These are phyloP conservation scores for Heteropelma amictum DNA, from an alignment of 2,888 invertebrate species.

Conservation along the genomic window DNA sequence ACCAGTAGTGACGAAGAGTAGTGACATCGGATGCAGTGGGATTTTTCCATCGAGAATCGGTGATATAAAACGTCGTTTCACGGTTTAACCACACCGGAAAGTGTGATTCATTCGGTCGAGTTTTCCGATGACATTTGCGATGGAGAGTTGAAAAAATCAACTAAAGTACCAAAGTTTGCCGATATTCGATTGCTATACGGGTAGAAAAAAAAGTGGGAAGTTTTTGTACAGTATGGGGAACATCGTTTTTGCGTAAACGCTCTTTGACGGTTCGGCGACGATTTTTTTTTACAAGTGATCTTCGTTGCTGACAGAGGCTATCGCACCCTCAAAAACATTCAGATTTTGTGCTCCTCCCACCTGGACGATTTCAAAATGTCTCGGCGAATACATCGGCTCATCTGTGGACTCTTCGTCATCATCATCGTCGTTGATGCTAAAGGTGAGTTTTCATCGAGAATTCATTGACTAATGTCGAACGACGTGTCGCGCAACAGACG, in stretches of 20 bases:
- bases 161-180: no score
- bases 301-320: background rate
- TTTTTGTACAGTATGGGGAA: no score
- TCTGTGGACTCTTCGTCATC: slow-evolving; percentile 24
- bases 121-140: background rate
- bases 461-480: no score
- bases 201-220: no score
- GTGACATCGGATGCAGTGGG: slow-evolving; percentile 11
- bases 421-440: slow-evolving; percentile 40
- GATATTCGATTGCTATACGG: no score
- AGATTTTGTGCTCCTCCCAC: background rate
- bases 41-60: slow-evolving; percentile 1
- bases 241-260: no score
- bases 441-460: no score
- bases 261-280: background rate
- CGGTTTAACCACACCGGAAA: background rate
- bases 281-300: background rate
- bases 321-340: background rate
- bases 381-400: background rate
- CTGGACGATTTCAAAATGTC: slow-evolving; percentile 23
- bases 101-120: background rate
- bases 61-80: background rate
- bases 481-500: no score
- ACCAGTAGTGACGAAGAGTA: background rate
- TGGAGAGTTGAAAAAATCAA: background rate